phyloP scores from a whole-genome alignment of 2,888 invertebrate genomes.

The Drosophila meridionalis region DNA sequence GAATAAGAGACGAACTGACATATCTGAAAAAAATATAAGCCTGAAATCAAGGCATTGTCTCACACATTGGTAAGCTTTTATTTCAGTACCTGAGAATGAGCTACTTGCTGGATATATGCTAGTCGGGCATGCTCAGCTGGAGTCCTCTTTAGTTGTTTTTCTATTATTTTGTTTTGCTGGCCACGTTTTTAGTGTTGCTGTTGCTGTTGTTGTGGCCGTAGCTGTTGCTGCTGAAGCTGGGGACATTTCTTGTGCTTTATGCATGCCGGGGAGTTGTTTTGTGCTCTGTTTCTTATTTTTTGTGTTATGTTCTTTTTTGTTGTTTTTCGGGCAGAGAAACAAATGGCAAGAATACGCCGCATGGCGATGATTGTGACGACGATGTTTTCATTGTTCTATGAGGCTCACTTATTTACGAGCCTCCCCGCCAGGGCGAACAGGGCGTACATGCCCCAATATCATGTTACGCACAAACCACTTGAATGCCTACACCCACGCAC shows the following conservation, averaged over 20 bases:
- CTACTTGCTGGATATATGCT: not conserved
- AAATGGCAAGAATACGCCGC: constrained; percentile 79
- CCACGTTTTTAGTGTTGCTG: constrained; percentile 55
- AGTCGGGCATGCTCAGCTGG: not conserved
- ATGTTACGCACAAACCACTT: constrained; percentile 49
- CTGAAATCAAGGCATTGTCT: no score
- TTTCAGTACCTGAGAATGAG: no score
- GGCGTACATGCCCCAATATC: constrained; percentile 47
- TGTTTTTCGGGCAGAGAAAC: constrained; percentile 45
- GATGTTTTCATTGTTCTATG: constrained; percentile 79
- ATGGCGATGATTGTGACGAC: constrained; percentile 81
- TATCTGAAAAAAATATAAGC: no score
- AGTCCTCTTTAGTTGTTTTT: constrained; percentile 1
- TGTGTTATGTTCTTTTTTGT: constrained; percentile 21
- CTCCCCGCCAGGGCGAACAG: not conserved
- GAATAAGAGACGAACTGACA: not conserved
- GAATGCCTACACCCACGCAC: not conserved
- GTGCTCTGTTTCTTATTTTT: constrained; percentile 10
- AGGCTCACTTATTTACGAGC: constrained; percentile 44
- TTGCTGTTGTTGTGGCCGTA: constrained; percentile 18
- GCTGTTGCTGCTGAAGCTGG: constrained; percentile 15
- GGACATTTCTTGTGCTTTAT: constrained; percentile 47
- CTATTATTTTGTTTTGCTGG: constrained; percentile 51
- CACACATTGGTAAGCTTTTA: no score
- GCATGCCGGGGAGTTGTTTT: constrained; percentile 46